Base-by-base conservation (phyloP, 2,797 vertebrate genomes). In the Karalla daura region DNA sequence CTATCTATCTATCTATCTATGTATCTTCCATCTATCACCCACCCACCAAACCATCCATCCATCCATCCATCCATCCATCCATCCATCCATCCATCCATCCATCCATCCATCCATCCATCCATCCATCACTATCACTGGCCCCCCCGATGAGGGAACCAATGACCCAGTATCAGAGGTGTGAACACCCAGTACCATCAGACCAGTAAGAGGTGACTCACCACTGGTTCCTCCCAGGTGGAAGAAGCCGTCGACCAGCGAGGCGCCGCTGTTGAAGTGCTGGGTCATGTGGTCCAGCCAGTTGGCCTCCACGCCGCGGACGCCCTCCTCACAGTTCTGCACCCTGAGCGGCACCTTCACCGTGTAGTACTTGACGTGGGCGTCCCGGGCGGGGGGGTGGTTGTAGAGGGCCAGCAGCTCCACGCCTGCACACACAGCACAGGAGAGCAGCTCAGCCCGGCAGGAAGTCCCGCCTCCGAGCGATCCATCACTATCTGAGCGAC, bases 221-320 rank as follows among this genome's bases (percentile, higher is more conserved):
- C 94, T 94, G 67, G 91, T 85, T 55, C 90, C 89, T 77, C 95
- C 94, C 69, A 98, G 95, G 89, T 94, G 92, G 92, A 98, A 98
- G 92, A 97, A 92, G 1, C 95, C 96, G 1, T 98, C 96, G 28
- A 98, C 95, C 83, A 99, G 87, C 0, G 94, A 93, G 74, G 96
- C 95, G 50, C 98, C 98, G 32, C 95, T 98, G 89, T 96, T 96
- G 93, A 99, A 99, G 86, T 99, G 98, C 78, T 98, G 96, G 0
- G 97, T 98, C 98, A 98, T 98, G 92, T 99, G 95, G 79, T 99
- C 97, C 85, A 99, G 89, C 98, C 98, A 99, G 88, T 96, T 97
- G 65, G 96, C 97, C 69, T 99, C 96, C 70, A 99, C 82, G 2
- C 94, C 84, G 78, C 88, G 94, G 70, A 96, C 89, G 2, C 93